Base-by-base conservation (phyloP, 2,797 vertebrate species). In the Sebastolobus alascanus region DNA sequence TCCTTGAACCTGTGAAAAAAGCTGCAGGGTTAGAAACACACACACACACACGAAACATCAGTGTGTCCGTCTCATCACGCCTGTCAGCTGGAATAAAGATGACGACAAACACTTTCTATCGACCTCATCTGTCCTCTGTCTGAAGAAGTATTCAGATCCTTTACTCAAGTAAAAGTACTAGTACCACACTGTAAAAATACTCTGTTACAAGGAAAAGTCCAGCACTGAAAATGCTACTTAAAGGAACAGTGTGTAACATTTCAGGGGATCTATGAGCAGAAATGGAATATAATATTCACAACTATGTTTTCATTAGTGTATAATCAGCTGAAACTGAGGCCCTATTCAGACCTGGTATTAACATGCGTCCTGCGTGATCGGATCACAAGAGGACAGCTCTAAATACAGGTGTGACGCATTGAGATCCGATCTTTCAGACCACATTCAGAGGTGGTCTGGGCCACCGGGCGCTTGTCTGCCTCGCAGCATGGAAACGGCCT, bases 1-100 rank as follows among this genome's bases (percentile, higher is more conserved):
- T 97, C 96, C 73, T 94, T 96, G 87, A 97, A 97, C 96, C 96
- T 97, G 91, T 84, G 76, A 93, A 90, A 68, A 82, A 68, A 79
- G 77, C 84, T 31, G 3, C 68, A 86, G 86, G 87, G 73, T 92
- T 60, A 92, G 22, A 89, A 12, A 74, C 38, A 70, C 13, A 76
- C 35, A 79, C 14, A 35, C 35, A 80, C 3, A 55, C 22, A 55
- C 46, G 27, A 25, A 18, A 20, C 1, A 10, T 37, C 11, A 20
- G 16, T 0, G 52, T 9, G 72, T 73, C 31, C 20, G 16, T 8
- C 8, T 43, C 5, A 3, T 84, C 64, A 25, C 16, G 5, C 35
- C 37, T 25, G 56, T 77, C 80, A 77, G 33, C 1, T 12, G 1
- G n/a, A 84, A 71, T 58, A 50, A 76, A 76, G 38, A 38, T 6